Evolutionary conservation across 2,113 vertebrate species (phyloP).

Genomic region (Perca schrenkii): DNA sequence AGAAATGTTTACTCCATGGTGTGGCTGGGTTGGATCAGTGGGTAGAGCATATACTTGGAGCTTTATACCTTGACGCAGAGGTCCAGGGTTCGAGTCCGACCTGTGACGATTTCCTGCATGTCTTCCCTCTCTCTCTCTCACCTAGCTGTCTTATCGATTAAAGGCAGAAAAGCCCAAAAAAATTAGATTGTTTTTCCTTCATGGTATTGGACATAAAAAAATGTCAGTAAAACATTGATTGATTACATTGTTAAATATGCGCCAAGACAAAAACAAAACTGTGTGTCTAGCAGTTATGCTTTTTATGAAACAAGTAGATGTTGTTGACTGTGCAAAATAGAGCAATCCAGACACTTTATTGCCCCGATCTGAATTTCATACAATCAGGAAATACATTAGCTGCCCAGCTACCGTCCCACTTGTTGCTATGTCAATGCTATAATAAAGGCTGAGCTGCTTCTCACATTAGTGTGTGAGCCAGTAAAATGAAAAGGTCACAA

Average conservation of each 20-base stretch:
- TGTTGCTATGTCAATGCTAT: constrained; percentile 1
- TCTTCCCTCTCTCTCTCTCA: no score
- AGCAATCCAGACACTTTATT: background rate
- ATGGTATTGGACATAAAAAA: no score
- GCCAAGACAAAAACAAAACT: background rate
- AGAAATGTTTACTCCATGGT: background rate
- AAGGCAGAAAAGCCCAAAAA: no score
- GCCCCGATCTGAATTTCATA: background rate
- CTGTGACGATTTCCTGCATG: no score
- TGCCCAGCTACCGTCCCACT: background rate
- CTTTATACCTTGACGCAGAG: no score
- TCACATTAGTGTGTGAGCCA: background rate
- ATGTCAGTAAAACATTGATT: no score
- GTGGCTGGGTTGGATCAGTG: no score
- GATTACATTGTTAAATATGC: no score
- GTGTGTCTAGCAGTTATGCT: background rate
- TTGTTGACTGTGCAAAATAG: background rate
- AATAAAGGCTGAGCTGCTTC: background rate
- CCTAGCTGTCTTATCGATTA: no score
- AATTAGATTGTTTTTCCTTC: no score
- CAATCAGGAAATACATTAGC: constrained; percentile 13
- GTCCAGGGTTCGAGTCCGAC: no score
- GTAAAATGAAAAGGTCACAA: background rate
- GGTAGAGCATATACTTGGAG: no score
- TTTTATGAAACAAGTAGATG: background rate